A percentile compares a stretch with the other conserved stretches of the same genome.
These are phyloP conservation scores for Danio tinwini DNA, from an alignment of 2,797 vertebrate species.

Conservation along the genomic window DNA sequence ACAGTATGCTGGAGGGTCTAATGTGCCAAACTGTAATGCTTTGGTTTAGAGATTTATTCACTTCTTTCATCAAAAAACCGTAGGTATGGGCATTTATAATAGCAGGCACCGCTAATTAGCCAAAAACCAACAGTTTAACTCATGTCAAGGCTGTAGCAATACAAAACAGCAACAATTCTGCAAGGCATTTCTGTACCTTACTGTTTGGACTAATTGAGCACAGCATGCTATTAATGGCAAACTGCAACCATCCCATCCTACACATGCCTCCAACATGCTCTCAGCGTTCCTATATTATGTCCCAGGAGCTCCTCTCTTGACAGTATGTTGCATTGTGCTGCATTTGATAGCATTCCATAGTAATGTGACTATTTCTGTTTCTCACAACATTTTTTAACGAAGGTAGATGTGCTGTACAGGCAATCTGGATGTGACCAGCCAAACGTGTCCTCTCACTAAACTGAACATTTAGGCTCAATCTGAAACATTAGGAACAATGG, in stretches of 20 bases:
- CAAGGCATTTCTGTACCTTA: conserved; percentile 11
- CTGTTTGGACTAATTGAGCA: conserved; percentile 41
- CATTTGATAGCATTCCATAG: neutral
- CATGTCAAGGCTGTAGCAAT: neutral
- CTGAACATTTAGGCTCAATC: neutral
- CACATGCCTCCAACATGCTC: conserved; percentile 41
- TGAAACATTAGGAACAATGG: conserved; percentile 4
- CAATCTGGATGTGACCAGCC: neutral
- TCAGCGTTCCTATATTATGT: conserved; percentile 22
- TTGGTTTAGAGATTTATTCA: neutral
- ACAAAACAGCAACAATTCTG: conserved; percentile 22
- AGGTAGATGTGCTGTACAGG: neutral
- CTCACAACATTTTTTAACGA: conserved; percentile 1
- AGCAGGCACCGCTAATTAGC: neutral
- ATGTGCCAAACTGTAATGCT: neutral
- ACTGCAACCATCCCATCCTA: conserved; percentile 36
- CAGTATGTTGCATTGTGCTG: neutral
- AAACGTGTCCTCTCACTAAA: conserved; percentile 1
- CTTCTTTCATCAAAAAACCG: neutral
- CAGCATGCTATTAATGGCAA: conserved; percentile 34
- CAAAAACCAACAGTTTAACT: conserved; percentile 16
- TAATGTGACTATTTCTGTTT: neutral
- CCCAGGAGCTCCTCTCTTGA: conserved; percentile 6
- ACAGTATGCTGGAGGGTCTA: neutral
- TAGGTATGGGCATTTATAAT: neutral